Evolutionary conservation across 2,113 vertebrate species (phyloP), one percentile per base, ranked within the genome.

Genomic region (Lipotes vexillifer): DNA sequence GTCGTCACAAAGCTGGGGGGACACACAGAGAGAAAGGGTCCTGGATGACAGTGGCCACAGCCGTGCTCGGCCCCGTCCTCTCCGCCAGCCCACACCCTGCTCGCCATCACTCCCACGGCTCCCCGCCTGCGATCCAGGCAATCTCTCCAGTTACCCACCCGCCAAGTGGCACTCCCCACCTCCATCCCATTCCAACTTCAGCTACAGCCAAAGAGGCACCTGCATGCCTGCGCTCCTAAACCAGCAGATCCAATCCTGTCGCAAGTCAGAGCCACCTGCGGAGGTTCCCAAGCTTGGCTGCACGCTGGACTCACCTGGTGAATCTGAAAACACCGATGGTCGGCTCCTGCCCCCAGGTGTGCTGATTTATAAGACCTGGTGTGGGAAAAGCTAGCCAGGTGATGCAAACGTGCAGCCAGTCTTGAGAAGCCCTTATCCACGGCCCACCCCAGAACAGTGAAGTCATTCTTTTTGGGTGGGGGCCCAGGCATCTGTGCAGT

Each of bases 1-100:
- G 99, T 99, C 0, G 99, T 99, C 97, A 99, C 97, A 97, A 99
- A 99, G 98, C 99, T 99, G 94, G 55, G 96, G 97, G 41, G 38
- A 92, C 88, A 96, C 82, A 90, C 21, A 95, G 61, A 88, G 4
- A 90, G 93, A 97, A 69, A 84, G 23, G 90, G 77, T 52, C 81
- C 49, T n/a, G 85, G 92, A 4, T 84, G 96, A 66, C 21, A 36
- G 17, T 2, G 9, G 90, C 81, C 57, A 78, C n/a, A 4, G 81
- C 71, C 49, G 46, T 13, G 15, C 69, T 23, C 8, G 44, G 83
- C 11, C 2, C 9, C 1, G 1, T 61, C 55, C 46, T 59, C 86
- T 75, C 66, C 2, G 69, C 63, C 33, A 41, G 33, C n/a, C 20
- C 33, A 33, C 21, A 9, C 33, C 44, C 46, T 52, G 46, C 31